These are phyloP conservation scores for Poecile atricapillus DNA, from an alignment of 2,113 vertebrate genomes.

Conservation along the genomic window DNA sequence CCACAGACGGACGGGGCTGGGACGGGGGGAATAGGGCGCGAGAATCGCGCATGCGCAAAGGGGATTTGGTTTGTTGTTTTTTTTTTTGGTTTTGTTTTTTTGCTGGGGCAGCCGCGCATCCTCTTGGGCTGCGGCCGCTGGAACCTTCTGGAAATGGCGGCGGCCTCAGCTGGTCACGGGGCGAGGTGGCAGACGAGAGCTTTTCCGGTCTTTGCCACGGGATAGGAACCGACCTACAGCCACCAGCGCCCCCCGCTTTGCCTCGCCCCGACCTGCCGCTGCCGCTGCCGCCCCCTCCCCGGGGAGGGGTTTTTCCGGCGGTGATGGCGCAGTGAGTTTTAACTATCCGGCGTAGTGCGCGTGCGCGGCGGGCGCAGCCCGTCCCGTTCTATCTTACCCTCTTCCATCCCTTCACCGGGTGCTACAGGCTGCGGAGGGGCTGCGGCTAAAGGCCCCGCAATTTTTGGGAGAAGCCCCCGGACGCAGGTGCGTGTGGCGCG, in stretches of 20 bases:
- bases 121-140: background rate
- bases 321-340: conserved; percentile 67
- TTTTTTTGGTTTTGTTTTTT: no score
- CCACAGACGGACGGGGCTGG: background rate
- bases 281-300: background rate
- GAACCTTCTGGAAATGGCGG: conserved; percentile 71
- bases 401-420: fast-evolving
- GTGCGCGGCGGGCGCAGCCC: background rate
- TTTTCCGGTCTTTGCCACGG: background rate
- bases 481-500: background rate
- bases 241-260: fast-evolving
- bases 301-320: background rate
- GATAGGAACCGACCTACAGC: background rate
- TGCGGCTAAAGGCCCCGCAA: background rate
- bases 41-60: background rate
- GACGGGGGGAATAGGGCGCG: background rate
- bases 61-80: no score
- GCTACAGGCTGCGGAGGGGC: fast-evolving
- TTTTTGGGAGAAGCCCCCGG: background rate
- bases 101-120: background rate
- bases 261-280: background rate
- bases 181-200: background rate
- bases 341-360: background rate
- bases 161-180: background rate
- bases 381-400: fast-evolving